phyloP scores from a whole-genome alignment of 1,140 invertebrate species.

The Branchinecta lynchi region DNA sequence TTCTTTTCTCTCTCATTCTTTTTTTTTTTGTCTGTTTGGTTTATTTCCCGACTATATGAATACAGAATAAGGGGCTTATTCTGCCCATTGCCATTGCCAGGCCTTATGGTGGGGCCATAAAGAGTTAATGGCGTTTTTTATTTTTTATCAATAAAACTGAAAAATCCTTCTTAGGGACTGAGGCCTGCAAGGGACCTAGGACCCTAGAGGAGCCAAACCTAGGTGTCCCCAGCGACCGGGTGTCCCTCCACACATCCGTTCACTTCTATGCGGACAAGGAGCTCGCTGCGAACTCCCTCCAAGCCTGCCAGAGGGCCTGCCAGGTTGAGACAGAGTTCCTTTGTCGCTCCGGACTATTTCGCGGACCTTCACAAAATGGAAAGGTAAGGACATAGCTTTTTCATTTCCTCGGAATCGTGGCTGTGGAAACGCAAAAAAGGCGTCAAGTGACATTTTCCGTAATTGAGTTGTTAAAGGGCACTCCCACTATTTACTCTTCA shows the following conservation, averaged over 20 bases:
- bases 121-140: neutral
- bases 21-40: neutral
- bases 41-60: neutral
- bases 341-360: conserved; percentile 61
- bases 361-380: neutral
- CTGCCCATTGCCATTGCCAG: no score
- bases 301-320: conserved; percentile 69
- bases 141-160: neutral
- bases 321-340: conserved; percentile 84
- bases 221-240: conserved; percentile 72
- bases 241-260: conserved; percentile 73
- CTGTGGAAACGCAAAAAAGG: no score
- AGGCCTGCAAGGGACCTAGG: conserved; percentile 62
- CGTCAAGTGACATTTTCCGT: no score
- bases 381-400: no score
- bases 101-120: no score
- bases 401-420: no score
- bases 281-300: conserved; percentile 33
- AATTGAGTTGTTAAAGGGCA: no score
- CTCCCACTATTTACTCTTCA: no score
- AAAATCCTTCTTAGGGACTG: conserved; percentile 37
- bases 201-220: conserved; percentile 61
- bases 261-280: conserved; percentile 90
- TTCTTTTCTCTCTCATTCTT: neutral
- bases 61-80: no score